Evolutionary conservation across 2,797 vertebrate species (phyloP).

Genomic region (Oceanodroma leucorhoa): DNA sequence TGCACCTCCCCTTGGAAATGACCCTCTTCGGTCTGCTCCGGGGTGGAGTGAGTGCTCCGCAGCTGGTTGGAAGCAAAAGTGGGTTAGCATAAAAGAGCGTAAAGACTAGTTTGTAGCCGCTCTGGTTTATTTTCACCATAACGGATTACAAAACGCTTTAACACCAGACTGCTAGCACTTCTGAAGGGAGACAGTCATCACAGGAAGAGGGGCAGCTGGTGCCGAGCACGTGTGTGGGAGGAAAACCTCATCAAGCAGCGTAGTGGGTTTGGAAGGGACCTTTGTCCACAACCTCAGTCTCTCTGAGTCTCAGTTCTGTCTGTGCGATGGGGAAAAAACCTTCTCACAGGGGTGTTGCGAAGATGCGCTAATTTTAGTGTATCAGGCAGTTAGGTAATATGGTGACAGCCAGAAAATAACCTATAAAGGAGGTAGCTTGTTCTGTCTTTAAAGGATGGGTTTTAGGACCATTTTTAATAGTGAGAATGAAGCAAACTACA

Average conservation of each 20-base stretch:
- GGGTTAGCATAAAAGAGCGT: neutral
- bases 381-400: conserved; percentile 34
- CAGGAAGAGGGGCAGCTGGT: conserved; percentile 59
- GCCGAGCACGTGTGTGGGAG: conserved; percentile 15
- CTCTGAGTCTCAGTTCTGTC: neutral
- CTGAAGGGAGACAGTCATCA: conserved; percentile 39
- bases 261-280: conserved; percentile 37
- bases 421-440: neutral
- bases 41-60: neutral
- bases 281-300: conserved; percentile 34
- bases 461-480: neutral
- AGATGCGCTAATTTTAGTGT: conserved; percentile 3
- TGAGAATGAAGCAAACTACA: conserved; percentile 11
- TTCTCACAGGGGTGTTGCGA: neutral
- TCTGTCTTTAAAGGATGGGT: neutral
- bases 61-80: neutral
- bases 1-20: neutral
- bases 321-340: neutral
- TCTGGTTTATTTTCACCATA: conserved; percentile 25
- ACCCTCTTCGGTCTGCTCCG: neutral
- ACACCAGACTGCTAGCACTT: conserved; percentile 23
- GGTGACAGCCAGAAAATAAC: conserved; percentile 42
- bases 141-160: neutral
- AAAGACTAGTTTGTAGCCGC: neutral
- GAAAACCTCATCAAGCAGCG: neutral